Conservation (phyloP, 2,113 vertebrate species). For the Sander lucioperca region DNA sequence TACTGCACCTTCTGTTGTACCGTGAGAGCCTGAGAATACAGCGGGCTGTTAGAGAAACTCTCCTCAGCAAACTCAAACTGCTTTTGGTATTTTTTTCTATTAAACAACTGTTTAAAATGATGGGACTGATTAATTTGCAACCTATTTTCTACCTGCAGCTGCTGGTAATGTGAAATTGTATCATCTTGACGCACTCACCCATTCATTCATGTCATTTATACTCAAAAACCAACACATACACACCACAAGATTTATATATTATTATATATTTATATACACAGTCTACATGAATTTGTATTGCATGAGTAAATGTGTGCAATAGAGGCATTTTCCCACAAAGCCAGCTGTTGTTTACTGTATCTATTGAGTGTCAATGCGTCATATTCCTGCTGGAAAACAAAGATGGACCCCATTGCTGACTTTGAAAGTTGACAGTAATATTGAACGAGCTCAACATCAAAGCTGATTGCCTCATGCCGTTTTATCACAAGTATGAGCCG, state of each 20-base stretch:
- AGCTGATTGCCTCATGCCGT: conserved; percentile 48
- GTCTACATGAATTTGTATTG: conserved; percentile 26
- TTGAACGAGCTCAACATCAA: conserved; percentile 53
- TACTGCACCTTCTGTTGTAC: conserved; percentile 66
- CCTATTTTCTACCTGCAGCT: conserved; percentile 41
- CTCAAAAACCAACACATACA: conserved; percentile 3
- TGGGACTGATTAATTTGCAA: conserved; percentile 37
- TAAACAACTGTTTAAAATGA: conserved; percentile 44
- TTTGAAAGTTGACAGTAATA: conserved; percentile 54
- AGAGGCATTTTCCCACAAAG: conserved; percentile 27
- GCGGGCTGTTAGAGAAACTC: conserved; percentile 30
- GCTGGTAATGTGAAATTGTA: conserved; percentile 40
- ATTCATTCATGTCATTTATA: conserved; percentile 29
- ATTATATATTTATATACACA: neutral
- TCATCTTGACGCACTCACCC: conserved; percentile 9
- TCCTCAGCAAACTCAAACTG: conserved; percentile 37
- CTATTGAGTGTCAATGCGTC: neutral
- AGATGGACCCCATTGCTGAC: conserved; percentile 31
- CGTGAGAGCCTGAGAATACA: conserved; percentile 37
- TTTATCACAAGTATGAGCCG: conserved; percentile 30
- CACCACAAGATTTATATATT: neutral
- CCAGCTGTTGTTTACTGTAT: conserved; percentile 58
- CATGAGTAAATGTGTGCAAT: conserved; percentile 14
- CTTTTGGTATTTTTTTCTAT: conserved; percentile 21
- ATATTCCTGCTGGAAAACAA: conserved; percentile 18